Evolutionary conservation across 2,797 vertebrate genomes (phyloP), one percentile per base, ranked within the genome.

Genomic region (Hemitrygon akajei): DNA sequence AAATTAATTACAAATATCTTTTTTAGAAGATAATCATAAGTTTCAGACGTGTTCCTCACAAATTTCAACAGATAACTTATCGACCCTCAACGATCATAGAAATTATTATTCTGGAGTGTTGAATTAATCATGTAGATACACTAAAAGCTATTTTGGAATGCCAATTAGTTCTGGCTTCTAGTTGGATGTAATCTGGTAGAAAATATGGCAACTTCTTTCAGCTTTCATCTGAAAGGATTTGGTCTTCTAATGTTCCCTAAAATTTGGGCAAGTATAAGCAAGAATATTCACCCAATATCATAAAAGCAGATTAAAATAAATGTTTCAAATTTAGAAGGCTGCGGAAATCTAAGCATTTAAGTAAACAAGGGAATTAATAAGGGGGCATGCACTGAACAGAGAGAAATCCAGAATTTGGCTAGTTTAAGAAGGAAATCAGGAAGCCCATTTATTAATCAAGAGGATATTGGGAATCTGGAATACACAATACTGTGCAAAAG

Each of bases 181-280:
- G 93, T 97, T 98, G 94, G 97, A 97, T 0, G 97, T 94, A 34
- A 98, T 97, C 96, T 98, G 97, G 71, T 98, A 98, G 95, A 98
- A 98, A 95, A 98, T 47, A 47, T 47, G 47, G 47, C 4, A 47
- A 47, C 47, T 47, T 47, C 47, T 47, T 47, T 47, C 47, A 66
- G 97, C 97, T 93, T 96, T 96, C 94, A 98, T 96, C 96, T 98
- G 98, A 95, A 97, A 98, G 77, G 93, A 94, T 94, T 94, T 94
- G 93, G 91, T 94, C 93, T 30, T 94, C 93, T 60, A 94, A 82
- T 4, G 93, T 94, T 30, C 93, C 93, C 93, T 94, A 86, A 82
- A 82, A 75, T 6, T 69, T 34, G 20, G 3, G 0, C 30, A 66
- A 34, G 30, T 37, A 86, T 34, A 25, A 91, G 87, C n/a, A 0